Percentiles rank a stretch among this genome's conserved stretches.
phyloP scores from a whole-genome alignment of 2,888 invertebrate species.

The Hyppa rectilinea region DNA sequence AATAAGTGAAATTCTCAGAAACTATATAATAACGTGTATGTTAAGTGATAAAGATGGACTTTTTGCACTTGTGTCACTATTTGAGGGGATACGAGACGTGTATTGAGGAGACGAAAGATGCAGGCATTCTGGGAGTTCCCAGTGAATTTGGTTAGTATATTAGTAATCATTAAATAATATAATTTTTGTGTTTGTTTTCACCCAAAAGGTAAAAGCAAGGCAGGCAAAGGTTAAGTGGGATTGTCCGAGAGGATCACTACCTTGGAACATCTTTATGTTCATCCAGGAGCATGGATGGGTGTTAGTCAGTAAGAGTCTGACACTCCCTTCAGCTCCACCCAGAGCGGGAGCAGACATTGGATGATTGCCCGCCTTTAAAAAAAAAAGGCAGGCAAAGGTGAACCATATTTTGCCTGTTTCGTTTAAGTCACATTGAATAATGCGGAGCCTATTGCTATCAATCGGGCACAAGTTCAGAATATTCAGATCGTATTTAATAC shows the following conservation, averaged over 20 bases:
- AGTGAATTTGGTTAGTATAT: conserved; percentile 51
- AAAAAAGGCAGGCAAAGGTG: not conserved
- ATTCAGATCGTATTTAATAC: too few relatives aligned
- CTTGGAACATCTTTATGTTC: too few relatives aligned
- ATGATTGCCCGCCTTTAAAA: too few relatives aligned
- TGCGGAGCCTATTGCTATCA: not conserved
- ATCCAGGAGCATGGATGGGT: too few relatives aligned
- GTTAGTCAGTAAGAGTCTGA: too few relatives aligned
- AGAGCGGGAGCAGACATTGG: too few relatives aligned
- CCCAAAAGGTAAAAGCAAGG: not conserved
- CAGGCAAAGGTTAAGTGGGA: too few relatives aligned
- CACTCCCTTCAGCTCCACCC: too few relatives aligned
- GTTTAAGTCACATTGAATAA: not conserved
- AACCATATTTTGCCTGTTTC: not conserved
- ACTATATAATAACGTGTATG: not conserved
- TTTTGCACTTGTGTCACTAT: conserved; percentile 77
- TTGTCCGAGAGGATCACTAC: too few relatives aligned
- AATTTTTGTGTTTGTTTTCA: not conserved
- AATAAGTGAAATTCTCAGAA: conserved; percentile 12
- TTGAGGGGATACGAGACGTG: conserved; percentile 64
- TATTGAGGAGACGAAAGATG: not conserved
- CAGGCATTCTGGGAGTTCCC: not conserved
- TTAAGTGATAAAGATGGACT: conserved; percentile 74
- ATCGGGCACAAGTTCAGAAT: not conserved
- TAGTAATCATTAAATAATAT: not conserved